A percentile compares a stretch with the other conserved stretches of the same genome.
These are phyloP conservation scores for Novumbra hubbsi DNA, from an alignment of 2,797 vertebrate genomes.

Conservation along the genomic window DNA sequence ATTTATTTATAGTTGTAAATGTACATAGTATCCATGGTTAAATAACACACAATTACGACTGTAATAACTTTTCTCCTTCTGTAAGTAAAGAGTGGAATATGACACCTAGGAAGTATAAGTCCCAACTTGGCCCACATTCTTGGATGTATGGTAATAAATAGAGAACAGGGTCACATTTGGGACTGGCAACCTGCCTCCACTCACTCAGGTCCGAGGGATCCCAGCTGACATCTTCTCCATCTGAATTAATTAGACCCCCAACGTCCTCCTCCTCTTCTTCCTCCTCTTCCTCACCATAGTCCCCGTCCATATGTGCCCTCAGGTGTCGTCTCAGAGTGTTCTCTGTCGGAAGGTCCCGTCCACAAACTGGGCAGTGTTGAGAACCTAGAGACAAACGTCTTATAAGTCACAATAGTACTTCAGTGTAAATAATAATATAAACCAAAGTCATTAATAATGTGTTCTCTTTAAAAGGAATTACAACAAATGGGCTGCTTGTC, in stretches of 20 bases:
- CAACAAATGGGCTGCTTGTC: not conserved
- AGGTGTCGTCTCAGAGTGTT: not conserved
- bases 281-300: not conserved
- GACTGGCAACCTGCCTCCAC: not conserved
- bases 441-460: no score
- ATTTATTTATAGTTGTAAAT: no score
- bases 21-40: no score
- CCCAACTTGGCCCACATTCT: not conserved
- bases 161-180: not conserved
- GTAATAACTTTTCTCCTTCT: no score
- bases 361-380: not conserved
- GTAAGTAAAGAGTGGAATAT: no score
- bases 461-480: not conserved
- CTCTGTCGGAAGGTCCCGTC: not conserved
- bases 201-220: not conserved
- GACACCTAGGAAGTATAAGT: no score
- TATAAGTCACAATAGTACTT: not conserved
- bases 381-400: not conserved
- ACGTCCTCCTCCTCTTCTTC: not conserved
- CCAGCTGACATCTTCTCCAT: conserved; percentile 8
- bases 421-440: not conserved
- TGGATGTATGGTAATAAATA: no score
- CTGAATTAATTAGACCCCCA: conserved; percentile 6
- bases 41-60: no score
- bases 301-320: not conserved